Conservation (phyloP, 2,797 vertebrate genomes). For the Nothura maculosa region DNA sequence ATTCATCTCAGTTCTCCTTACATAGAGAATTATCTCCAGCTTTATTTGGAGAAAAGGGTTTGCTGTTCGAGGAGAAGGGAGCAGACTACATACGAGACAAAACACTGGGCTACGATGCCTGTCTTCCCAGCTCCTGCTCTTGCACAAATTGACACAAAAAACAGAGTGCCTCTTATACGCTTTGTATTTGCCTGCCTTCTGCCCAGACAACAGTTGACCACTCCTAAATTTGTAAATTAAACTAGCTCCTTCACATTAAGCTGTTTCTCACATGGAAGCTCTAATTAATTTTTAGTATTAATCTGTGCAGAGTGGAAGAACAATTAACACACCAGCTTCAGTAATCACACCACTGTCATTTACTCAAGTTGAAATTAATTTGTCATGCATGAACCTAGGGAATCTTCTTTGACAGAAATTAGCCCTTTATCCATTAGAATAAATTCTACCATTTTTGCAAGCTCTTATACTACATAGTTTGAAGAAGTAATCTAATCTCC, state of each 20-base stretch:
- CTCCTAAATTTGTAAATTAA: neutral
- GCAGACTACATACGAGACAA: neutral
- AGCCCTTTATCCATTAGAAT: neutral
- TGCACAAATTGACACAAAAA: neutral
- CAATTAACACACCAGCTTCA: neutral
- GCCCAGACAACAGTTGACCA: neutral
- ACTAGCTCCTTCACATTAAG: neutral
- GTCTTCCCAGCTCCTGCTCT: neutral
- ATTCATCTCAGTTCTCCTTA: neutral
- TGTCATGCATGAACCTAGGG: neutral
- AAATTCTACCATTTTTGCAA: neutral
- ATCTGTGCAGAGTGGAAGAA: neutral
- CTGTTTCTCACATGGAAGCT: neutral
- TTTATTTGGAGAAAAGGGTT: neutral
- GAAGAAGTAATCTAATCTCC: neutral
- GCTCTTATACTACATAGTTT: neutral
- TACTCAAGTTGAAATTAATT: neutral
- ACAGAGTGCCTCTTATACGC: neutral
- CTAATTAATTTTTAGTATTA: conserved; percentile 10
- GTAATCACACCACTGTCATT: neutral
- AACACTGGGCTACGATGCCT: neutral
- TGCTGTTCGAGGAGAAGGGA: too few species aligned
- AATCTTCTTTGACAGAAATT: neutral
- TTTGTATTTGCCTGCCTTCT: neutral
- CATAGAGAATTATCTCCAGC: neutral